phyloP scores from a whole-genome alignment of 2,113 vertebrate genomes.

The Galeopterus variegatus region DNA sequence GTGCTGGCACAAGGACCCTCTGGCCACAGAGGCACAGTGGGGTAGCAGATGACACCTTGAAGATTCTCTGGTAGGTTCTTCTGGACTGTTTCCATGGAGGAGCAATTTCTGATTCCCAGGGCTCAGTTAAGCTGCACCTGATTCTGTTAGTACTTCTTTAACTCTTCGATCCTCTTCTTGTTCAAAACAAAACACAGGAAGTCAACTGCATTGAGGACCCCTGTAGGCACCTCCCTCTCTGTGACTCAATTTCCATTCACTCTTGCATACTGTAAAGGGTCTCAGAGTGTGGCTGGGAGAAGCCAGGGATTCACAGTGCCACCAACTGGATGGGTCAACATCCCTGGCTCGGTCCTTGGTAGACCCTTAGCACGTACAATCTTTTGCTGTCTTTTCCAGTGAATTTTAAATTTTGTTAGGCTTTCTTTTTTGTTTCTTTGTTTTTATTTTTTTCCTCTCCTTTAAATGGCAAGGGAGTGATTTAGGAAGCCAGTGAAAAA shows the following conservation, averaged over 20 bases:
- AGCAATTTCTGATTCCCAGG: neutral
- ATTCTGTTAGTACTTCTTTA: neutral
- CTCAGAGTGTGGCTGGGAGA: neutral
- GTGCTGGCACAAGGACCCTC: neutral
- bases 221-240: fast-evolving
- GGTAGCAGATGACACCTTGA: neutral
- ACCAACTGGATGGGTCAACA: fast-evolving
- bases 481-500: neutral
- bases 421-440: neutral
- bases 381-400: neutral
- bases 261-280: fast-evolving
- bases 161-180: too few species aligned
- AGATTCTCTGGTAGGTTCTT: neutral
- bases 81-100: fast-evolving
- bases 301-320: neutral
- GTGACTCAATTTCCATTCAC: neutral
- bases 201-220: fast-evolving
- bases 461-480: neutral
- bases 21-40: neutral
- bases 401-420: neutral
- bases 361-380: fast-evolving
- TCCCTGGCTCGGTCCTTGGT: neutral
- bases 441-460: neutral
- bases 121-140: neutral
- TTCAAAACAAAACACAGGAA: neutral